phyloP scores from a whole-genome alignment of 2,113 vertebrate genomes.

The Ifrita kowaldi region DNA sequence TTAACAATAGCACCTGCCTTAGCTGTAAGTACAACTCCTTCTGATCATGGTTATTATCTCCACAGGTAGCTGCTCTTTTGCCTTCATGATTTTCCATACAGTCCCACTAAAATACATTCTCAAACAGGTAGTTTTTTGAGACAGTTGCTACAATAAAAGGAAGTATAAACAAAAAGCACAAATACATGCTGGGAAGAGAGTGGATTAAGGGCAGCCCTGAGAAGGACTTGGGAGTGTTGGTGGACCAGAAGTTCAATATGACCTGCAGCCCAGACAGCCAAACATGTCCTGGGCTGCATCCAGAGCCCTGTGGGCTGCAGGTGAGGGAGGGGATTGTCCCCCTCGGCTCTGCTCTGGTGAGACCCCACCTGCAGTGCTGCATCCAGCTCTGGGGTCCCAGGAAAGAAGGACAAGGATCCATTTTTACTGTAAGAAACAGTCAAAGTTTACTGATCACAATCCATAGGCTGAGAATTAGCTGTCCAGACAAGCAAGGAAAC shows the following conservation, averaged over 20 bases:
- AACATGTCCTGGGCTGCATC: neutral
- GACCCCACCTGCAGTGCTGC: neutral
- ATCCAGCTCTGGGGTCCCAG: neutral
- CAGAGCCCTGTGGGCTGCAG: neutral
- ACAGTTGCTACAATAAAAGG: neutral
- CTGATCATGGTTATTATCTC: slow-evolving; percentile 43
- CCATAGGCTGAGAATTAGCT: neutral
- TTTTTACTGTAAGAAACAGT: neutral
- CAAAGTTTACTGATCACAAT: neutral
- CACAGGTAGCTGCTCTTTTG: slow-evolving; percentile 24
- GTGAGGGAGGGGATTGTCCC: neutral
- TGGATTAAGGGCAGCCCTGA: neutral
- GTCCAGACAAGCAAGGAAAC: neutral
- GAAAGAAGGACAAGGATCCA: neutral
- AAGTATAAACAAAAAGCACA: neutral
- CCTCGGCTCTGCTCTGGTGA: neutral
- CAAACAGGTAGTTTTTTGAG: neutral
- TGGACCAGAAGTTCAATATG: neutral
- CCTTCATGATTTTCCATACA: neutral
- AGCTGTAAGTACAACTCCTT: neutral
- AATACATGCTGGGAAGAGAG: neutral
- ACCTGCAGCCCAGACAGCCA: neutral
- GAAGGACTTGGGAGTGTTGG: neutral
- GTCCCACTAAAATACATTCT: neutral
- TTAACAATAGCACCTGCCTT: neutral